Evolutionary conservation across 2,113 vertebrate genomes (phyloP).

Genomic region (Grammomys surdaster): DNA sequence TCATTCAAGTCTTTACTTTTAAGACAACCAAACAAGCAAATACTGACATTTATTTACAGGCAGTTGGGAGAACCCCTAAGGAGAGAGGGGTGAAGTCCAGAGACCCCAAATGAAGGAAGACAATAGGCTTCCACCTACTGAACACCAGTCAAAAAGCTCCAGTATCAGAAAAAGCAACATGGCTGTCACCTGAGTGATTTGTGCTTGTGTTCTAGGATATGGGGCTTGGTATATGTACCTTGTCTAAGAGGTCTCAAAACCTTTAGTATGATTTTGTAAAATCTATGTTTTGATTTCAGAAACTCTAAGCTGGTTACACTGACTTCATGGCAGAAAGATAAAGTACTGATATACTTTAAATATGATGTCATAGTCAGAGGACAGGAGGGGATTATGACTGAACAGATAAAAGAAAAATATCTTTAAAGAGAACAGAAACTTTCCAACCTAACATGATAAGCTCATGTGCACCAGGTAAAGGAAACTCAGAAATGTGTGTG

Average conservation of each 20-base stretch:
- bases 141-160: neutral
- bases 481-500: constrained; percentile 41
- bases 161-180: neutral
- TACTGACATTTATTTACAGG: neutral
- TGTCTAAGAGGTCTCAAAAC: neutral
- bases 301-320: neutral
- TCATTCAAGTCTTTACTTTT: neutral
- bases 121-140: neutral
- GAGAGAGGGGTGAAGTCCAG: neutral
- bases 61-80: neutral
- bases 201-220: neutral
- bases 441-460: constrained; percentile 58
- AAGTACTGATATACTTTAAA: constrained; percentile 66
- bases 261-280: constrained; percentile 53
- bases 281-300: constrained; percentile 60
- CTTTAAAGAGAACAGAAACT: constrained; percentile 78
- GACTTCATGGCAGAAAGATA: constrained; percentile 49
- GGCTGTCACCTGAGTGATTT: neutral
- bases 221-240: neutral
- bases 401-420: constrained; percentile 78
- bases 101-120: neutral
- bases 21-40: neutral
- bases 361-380: constrained; percentile 66
- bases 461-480: constrained; percentile 55
- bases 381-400: constrained; percentile 74